These are phyloP conservation scores for Endotricha flammealis DNA, from an alignment of 2,888 invertebrate genomes.

Conservation along the genomic window DNA sequence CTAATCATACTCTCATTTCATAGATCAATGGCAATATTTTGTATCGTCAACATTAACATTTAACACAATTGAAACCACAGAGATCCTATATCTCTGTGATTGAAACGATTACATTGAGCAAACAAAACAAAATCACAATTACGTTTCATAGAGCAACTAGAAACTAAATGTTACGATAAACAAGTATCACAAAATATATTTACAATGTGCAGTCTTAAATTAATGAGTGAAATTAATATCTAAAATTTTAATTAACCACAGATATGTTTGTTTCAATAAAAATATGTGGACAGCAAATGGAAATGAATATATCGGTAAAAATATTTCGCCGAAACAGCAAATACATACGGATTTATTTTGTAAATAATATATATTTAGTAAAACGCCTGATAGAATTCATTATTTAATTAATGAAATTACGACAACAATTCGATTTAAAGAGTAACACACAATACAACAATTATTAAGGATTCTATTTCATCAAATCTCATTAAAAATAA, in stretches of 20 bases:
- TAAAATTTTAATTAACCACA: slow-evolving; percentile 56
- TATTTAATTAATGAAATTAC: slow-evolving; percentile 26
- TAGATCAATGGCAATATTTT: slow-evolving; percentile 15
- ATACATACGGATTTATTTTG: not conserved
- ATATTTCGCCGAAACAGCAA: not conserved
- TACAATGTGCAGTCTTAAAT: slow-evolving; percentile 62
- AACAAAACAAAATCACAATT: slow-evolving; percentile 42
- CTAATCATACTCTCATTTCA: slow-evolving; percentile 3
- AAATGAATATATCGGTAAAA: not conserved
- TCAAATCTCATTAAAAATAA: slow-evolving; percentile 11
- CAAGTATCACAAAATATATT: slow-evolving; percentile 56
- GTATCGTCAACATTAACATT: slow-evolving; percentile 33
- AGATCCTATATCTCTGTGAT: too few relatives aligned
- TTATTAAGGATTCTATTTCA: slow-evolving; percentile 21
- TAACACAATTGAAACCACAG: too few relatives aligned
- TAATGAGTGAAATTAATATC: slow-evolving; percentile 40
- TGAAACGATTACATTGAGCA: slow-evolving; percentile 29
- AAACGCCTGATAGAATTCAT: slow-evolving; percentile 20
- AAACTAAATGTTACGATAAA: slow-evolving; percentile 31
- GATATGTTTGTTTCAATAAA: slow-evolving; percentile 45
- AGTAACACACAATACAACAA: slow-evolving; percentile 54
- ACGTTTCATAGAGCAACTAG: slow-evolving; percentile 31
- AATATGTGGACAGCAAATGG: slow-evolving; percentile 1
- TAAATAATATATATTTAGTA: slow-evolving; percentile 3
- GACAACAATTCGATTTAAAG: slow-evolving; percentile 44